Evolutionary conservation across 2,113 vertebrate genomes (phyloP).

Genomic region (Lagenorhynchus albirostris): DNA sequence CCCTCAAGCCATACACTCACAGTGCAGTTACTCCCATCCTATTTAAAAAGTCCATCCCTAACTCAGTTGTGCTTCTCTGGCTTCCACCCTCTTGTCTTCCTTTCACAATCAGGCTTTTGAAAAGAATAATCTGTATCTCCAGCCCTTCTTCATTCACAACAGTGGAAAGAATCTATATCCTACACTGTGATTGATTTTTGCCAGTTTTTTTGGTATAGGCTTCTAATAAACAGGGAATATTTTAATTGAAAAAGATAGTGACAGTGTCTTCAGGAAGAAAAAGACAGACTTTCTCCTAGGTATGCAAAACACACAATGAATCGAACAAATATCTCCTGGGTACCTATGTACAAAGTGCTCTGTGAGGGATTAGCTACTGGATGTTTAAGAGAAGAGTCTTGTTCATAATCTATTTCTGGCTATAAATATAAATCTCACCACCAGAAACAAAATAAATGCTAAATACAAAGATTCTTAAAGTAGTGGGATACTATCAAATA

Average conservation of each 20-base stretch:
- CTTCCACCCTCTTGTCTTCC: background rate
- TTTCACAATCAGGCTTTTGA: background rate
- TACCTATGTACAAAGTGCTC: background rate
- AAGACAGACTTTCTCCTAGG: background rate
- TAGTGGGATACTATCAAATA: background rate
- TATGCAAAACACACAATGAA: background rate
- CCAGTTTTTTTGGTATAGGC: background rate
- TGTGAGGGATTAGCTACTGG: background rate
- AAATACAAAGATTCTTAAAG: background rate
- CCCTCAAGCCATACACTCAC: background rate
- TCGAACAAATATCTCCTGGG: background rate
- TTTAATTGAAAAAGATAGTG: background rate
- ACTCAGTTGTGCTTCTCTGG: background rate
- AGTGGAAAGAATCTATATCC: background rate
- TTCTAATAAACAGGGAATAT: background rate
- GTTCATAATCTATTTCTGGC: background rate
- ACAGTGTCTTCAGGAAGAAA: background rate
- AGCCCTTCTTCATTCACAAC: background rate
- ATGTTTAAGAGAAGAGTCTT: background rate
- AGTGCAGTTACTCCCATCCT: background rate
- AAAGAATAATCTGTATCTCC: background rate
- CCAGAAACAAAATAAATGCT: background rate
- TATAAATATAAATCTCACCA: background rate
- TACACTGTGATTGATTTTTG: background rate
- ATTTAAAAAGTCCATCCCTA: background rate